These are phyloP conservation scores for Dynastes tityus DNA, from an alignment of 2,888 invertebrate species.

Conservation along the genomic window DNA sequence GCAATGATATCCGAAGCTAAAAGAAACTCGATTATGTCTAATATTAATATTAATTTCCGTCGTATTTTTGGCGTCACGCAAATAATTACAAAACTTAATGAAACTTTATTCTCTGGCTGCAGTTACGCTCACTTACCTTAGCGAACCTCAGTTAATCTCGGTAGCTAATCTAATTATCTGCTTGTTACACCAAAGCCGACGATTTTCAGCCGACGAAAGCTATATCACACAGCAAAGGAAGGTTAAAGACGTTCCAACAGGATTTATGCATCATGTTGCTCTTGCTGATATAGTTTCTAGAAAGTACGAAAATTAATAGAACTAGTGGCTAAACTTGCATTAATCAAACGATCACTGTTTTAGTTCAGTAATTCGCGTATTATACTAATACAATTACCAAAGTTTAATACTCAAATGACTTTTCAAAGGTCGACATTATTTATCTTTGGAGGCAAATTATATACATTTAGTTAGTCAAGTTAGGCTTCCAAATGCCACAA, in stretches of 20 bases:
- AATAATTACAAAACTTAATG: constrained; percentile 42
- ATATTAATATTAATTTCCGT: constrained; percentile 41
- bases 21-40: constrained; percentile 38
- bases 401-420: too few relatives aligned
- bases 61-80: constrained; percentile 34
- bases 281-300: not conserved
- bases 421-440: too few relatives aligned
- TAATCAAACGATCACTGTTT: not conserved
- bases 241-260: not conserved
- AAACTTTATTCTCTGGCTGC: constrained; percentile 41
- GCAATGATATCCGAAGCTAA: constrained; percentile 23
- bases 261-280: not conserved
- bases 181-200: constrained; percentile 46
- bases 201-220: constrained; percentile 34
- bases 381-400: not conserved
- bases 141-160: constrained; percentile 42
- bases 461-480: too few relatives aligned
- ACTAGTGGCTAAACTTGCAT: not conserved
- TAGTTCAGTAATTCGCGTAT: not conserved
- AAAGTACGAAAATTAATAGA: not conserved
- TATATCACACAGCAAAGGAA: constrained; percentile 15
- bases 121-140: constrained; percentile 44
- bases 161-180: constrained; percentile 44
- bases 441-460: too few relatives aligned
- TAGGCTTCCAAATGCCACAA: too few relatives aligned